phyloP scores from a whole-genome alignment of 2,888 invertebrate genomes.

The Pantelozetes paolii region DNA sequence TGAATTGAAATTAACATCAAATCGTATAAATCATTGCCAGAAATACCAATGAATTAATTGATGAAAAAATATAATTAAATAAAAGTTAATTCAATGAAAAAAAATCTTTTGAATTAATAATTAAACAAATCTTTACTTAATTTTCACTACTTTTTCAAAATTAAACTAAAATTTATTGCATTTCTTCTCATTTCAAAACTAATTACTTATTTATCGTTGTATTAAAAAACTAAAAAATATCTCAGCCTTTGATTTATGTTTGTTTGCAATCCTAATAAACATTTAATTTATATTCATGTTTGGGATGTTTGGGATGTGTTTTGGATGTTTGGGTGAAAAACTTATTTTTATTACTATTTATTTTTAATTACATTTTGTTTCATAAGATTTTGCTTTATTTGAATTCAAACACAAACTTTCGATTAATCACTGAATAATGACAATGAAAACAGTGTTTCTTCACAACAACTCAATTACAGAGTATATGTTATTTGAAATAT shows the following conservation, averaged over 20 bases:
- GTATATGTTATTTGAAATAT: conserved; percentile 6
- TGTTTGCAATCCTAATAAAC: not conserved
- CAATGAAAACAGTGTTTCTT: not conserved
- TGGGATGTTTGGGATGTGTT: too few relatives aligned
- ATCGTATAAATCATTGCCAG: not conserved
- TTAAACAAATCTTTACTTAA: not conserved
- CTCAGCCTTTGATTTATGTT: conserved; percentile 27
- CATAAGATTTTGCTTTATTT: conserved; percentile 9
- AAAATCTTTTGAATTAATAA: not conserved
- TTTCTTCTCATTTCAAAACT: not conserved
- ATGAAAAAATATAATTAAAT: not conserved
- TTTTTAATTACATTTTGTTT: conserved; percentile 32
- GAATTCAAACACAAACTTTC: not conserved
- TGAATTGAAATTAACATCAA: not conserved
- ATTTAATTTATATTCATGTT: conserved; percentile 35
- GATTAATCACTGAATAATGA: conserved; percentile 32
- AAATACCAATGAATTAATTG: not conserved
- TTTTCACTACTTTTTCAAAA: not conserved
- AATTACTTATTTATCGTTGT: conserved; percentile 27
- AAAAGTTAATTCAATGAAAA: not conserved
- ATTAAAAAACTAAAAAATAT: conserved; percentile 2
- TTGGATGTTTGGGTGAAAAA: conserved; percentile 26
- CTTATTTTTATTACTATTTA: conserved; percentile 11
- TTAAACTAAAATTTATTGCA: not conserved
- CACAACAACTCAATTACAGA: not conserved